Evolutionary conservation across 2,888 invertebrate genomes (phyloP), one percentile per base, ranked within the genome.

Genomic region (Papilio protenor): DNA sequence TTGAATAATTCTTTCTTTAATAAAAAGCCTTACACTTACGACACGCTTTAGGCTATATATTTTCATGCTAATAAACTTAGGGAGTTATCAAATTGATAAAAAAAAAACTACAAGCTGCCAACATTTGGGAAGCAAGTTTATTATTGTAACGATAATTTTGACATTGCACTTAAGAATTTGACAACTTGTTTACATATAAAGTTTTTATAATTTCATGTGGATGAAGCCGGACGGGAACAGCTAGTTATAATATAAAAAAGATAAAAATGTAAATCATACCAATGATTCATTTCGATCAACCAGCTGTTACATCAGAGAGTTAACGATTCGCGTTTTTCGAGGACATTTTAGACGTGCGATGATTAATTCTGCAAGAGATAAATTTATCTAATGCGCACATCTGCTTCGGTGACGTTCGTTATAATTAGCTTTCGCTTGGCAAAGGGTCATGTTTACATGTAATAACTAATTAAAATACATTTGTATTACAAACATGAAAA

Each of bases 321-420:
- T 66, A 66, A 66, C 66, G 66, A 66, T 66, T 45, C 10, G 33
- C 64, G 64, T 57, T 73, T 73, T 73, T 73, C 73, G 59, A 59
- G 16, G 21, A 74, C 77, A 52, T 71, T 71, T 57, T 45, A 55
- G 71, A 61, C 61, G 52, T 71, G 71, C 71, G 40, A 75, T 78
- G 75, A 75, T 75, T 75, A 78, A 75, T 78, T 75, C 66, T 78
- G 66, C 59, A 57, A n/a, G n/a, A n/a, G n/a, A n/a, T n/a, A 78
- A 78, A 78, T 78, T 77, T 74, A 75, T 75, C 78, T 78, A 76
- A 76, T 73, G 78, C 49, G 78, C 75, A 75, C 78, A 78, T 78
- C 78, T 78, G 78, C 75, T 72, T 16, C 21, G 49, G 21, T 78
- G 78, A 78, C 75, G 78, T 76, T 47, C 73, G 78, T 75, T 73